Percentiles rank a stretch among this genome's conserved stretches.
phyloP scores from a whole-genome alignment of 2,888 invertebrate species.

The Orchesella flavescens region DNA sequence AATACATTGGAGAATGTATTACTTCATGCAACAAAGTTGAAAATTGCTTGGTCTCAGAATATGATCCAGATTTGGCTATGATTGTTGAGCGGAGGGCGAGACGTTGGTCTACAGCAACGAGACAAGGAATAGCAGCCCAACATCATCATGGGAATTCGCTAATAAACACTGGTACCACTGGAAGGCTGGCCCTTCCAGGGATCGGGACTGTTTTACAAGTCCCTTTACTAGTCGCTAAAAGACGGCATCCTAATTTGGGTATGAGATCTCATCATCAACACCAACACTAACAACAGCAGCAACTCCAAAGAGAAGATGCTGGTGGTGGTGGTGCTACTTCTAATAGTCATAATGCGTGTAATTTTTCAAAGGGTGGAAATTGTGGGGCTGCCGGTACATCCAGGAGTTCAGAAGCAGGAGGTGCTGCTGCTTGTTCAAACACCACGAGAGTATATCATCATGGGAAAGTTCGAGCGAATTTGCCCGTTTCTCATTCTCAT shows the following conservation, averaged over 20 bases:
- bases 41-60: constrained; percentile 70
- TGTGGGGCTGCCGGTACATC: constrained; percentile 7
- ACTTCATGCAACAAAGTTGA: constrained; percentile 86
- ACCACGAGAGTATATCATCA: constrained; percentile 36
- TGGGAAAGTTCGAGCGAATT: constrained; percentile 14
- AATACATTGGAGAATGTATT: constrained; percentile 79
- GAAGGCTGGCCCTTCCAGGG: constrained; percentile 46
- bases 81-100: constrained; percentile 82
- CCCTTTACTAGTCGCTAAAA: constrained; percentile 61
- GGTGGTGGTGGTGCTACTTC: not conserved
- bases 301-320: not conserved
- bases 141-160: constrained; percentile 13
- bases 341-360: constrained; percentile 7
- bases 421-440: not conserved
- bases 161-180: constrained; percentile 21
- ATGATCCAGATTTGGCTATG: constrained; percentile 82
- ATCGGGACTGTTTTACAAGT: constrained; percentile 52
- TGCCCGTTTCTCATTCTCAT: constrained; percentile 16
- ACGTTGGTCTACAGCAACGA: constrained; percentile 81
- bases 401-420: not conserved
- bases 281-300: constrained; percentile 27
- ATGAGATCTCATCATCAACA: constrained; percentile 53
- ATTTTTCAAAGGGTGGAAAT: constrained; percentile 14
- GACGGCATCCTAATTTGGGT: constrained; percentile 59
- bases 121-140: constrained; percentile 73